Conservation (phyloP, 2,797 vertebrate species). For the Salarias fasciatus region DNA sequence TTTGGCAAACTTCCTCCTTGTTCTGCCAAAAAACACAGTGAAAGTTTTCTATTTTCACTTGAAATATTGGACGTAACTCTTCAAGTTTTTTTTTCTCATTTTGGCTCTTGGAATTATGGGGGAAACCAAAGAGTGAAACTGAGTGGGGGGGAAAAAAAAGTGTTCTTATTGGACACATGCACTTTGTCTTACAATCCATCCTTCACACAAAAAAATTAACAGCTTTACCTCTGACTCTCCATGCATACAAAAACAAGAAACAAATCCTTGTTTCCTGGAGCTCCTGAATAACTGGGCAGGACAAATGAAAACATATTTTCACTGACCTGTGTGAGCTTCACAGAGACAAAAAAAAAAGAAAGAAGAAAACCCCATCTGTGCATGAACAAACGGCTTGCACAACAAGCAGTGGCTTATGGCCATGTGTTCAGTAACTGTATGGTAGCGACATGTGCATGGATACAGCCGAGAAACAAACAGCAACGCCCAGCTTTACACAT, state of each 20-base stretch:
- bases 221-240: slow-evolving; percentile 1
- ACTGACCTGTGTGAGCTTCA: slow-evolving; percentile 3
- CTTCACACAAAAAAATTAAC: not conserved
- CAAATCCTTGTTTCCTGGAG: not conserved
- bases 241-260: not conserved
- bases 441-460: slow-evolving; percentile 71
- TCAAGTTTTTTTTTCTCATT: too few relatives aligned
- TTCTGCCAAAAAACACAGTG: too few relatives aligned
- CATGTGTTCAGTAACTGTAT: slow-evolving; percentile 55
- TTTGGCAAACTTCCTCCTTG: too few relatives aligned
- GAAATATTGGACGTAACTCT: too few relatives aligned
- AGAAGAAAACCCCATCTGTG: slow-evolving; percentile 15
- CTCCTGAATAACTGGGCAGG: slow-evolving; percentile 1
- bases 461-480: slow-evolving; percentile 80
- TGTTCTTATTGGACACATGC: too few relatives aligned
- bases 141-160: too few relatives aligned
- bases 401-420: slow-evolving; percentile 38
- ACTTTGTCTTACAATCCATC: not conserved
- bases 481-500: slow-evolving; percentile 73
- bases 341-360: slow-evolving; percentile 12
- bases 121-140: not conserved
- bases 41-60: too few relatives aligned
- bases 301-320: slow-evolving; percentile 6
- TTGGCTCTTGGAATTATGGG: too few relatives aligned
- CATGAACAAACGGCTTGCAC: slow-evolving; percentile 36